Base-by-base conservation (phyloP, 2,888 invertebrate species). In the Digitonthophagus gazella region DNA sequence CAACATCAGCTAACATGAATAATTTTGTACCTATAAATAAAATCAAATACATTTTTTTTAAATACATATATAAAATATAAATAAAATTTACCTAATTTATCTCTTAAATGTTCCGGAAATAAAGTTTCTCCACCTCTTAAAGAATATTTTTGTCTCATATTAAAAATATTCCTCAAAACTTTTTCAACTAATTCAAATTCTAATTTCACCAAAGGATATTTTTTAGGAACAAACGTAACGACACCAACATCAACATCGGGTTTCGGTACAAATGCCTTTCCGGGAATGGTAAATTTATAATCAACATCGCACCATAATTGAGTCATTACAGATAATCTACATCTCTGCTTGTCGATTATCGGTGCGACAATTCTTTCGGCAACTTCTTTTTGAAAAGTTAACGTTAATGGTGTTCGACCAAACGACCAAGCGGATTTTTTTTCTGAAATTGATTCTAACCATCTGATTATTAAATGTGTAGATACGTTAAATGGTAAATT, bases 371-470 rank as follows among this genome's bases (percentile, higher is more conserved):
- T 92, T 74, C 99, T 87, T 80, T 97, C 92, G 0, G 96, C 98
- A 0, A 99, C 97, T 86, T 98, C 98, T 78, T 96, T 93, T 83
- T 99, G 99, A 85, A 99, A 99, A 6, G 98, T 98, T 64, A 99
- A 84, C 0, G 96, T 95, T 90, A 99, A 90, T 68, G 89, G 87
- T 0, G 93, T 89, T 61, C 98, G 86, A 0, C 96, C 97, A 79
- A 90, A 90, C 0, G 84, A 81, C 91, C 96, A 97, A 0, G 93
- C 91, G 3, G 90, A 91, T 63, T 85, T 87, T 76, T 87, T 87
- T 72, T 89, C 85, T 0, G 95, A 92, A 71, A 99, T 91, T 78
- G 90, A 89, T 69, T 90, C 85, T 44, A 97, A 82, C 94, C 96
- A 98, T 71, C 91, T 88, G 68, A 99, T 91, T 2, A 99, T 91